Base-by-base conservation (phyloP, 1,140 invertebrate species). In the Polypedilum vanderplanki region DNA sequence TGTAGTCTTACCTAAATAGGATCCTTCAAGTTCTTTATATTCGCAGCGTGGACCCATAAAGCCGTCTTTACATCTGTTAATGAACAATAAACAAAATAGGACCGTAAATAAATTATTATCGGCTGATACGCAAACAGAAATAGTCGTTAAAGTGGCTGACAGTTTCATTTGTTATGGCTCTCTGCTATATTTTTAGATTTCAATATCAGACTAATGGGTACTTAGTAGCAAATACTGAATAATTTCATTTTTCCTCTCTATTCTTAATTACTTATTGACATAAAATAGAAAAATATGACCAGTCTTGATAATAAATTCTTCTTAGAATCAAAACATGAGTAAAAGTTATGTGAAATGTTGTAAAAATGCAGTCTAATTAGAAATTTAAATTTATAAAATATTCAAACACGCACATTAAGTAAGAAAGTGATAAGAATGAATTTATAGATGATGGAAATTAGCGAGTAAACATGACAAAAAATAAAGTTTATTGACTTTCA, bases 11-110 rank as follows among this genome's bases (percentile, higher is more conserved):
- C 93, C 91, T 85, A 96, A 87, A 88, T 97, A 97, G 79, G 94
- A 95, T 83, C 94, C 93, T 85, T 97, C 95, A 85, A 96, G 88
- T 87, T 97, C 93, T 88, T 97, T 97, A 85, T 94, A 97, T 85
- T 90, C 88, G 83, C 88, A 97, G 79, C 95, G 89, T 80, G 93
- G 93, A 70, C 95, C 95, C 87, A 96, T 94, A 84, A 91, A 97
- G 75, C 95, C 94, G 82, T 93, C 89, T 75, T 92, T 89, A 86
- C 94, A 96, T 84, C 92, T 93, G 83, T 76, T 87, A 87, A 15
- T 74, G 77, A 79, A 75, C 75, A 79, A 33, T 33, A 33, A 33
- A 33, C 24, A 33, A 33, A 33, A 33, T 33, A 33, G 24, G 24
- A 33, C 24, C 24, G 24, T 33, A 33, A 33, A 33, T 33, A 33